These are phyloP conservation scores for Nansenia antarctica DNA, from an alignment of 2,113 vertebrate genomes.

Conservation along the genomic window DNA sequence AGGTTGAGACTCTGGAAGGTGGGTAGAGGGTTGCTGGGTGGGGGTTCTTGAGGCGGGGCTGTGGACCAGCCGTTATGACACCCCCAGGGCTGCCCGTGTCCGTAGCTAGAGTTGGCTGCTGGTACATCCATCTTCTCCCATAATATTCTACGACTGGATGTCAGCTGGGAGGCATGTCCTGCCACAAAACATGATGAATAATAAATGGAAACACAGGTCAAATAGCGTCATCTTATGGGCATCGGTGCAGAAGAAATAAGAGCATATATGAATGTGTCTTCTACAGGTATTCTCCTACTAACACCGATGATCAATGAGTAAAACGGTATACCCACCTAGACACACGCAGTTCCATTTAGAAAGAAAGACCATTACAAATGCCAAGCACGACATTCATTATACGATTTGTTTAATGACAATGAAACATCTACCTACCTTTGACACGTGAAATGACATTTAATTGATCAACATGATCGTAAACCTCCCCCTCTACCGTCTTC, in stretches of 20 bases:
- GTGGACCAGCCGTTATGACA: conserved; percentile 52
- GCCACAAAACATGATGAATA: background rate
- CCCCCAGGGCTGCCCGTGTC: conserved; percentile 48
- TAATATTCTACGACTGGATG: conserved; percentile 23
- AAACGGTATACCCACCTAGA: too few species aligned
- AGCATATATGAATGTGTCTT: too few species aligned
- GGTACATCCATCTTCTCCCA: conserved; percentile 63
- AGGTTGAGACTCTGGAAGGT: conserved; percentile 42
- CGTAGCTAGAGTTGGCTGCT: conserved; percentile 52
- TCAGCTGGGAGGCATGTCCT: conserved; percentile 19
- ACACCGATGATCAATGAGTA: too few species aligned
- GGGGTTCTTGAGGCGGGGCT: conserved; percentile 11
- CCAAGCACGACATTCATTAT: background rate
- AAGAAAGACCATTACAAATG: background rate
- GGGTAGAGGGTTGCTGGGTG: conserved; percentile 36
- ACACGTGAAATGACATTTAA: background rate
- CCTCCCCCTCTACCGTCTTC: background rate
- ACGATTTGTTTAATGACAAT: background rate
- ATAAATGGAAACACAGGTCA: background rate
- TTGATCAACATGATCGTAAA: background rate
- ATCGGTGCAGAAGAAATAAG: too few species aligned
- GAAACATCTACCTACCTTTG: background rate
- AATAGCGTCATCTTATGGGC: background rate
- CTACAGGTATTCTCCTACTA: too few species aligned
- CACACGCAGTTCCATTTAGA: too few species aligned